phyloP scores from a whole-genome alignment of 2,888 invertebrate genomes.

The Ectemnius cavifrons region DNA sequence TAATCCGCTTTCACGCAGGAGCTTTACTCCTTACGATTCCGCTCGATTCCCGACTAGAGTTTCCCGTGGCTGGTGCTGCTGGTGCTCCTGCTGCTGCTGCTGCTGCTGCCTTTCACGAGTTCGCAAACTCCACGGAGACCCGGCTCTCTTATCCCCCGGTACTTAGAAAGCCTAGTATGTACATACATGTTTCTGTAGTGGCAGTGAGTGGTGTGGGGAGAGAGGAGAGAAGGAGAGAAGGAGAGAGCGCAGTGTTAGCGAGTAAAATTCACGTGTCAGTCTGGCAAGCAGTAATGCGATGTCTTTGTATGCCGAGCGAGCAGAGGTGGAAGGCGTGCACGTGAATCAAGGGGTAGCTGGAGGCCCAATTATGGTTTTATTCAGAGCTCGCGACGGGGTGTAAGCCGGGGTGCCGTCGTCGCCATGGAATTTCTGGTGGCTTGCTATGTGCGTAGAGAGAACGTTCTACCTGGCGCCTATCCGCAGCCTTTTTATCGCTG shows the following conservation, averaged over 20 bases:
- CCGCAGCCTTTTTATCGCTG: conserved; percentile 47
- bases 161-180: background rate
- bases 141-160: too few species aligned
- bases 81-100: too few species aligned
- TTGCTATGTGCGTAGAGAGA: conserved; percentile 2
- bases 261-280: conserved; percentile 5
- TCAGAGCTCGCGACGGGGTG: conserved; percentile 60
- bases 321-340: conserved; percentile 47
- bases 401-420: conserved; percentile 43
- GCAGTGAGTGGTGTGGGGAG: too few species aligned
- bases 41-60: background rate
- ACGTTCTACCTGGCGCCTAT: conserved; percentile 56
- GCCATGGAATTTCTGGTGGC: conserved; percentile 48
- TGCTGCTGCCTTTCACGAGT: too few species aligned
- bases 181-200: background rate
- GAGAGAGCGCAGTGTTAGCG: background rate
- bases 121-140: too few species aligned
- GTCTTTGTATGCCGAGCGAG: conserved; percentile 49
- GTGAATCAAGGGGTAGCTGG: conserved; percentile 55
- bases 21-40: conserved; percentile 8
- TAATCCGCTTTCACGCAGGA: conserved; percentile 8
- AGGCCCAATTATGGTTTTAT: conserved; percentile 64
- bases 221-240: too few species aligned
- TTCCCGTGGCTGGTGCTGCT: background rate
- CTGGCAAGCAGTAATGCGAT: conserved; percentile 36